Conservation (phyloP, 2,888 invertebrate species). For the Zhuqinia jingwanae region DNA sequence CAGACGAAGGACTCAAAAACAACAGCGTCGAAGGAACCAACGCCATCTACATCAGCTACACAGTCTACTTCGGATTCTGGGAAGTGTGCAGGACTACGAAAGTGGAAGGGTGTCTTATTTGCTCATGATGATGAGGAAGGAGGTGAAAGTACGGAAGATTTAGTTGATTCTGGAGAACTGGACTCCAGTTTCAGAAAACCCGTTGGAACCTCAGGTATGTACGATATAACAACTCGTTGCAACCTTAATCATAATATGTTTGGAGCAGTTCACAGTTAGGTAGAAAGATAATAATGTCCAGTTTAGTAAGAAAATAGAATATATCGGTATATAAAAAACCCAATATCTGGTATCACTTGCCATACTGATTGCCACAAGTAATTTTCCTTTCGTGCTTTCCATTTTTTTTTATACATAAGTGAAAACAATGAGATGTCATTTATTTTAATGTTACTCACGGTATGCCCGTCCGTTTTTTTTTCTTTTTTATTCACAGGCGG, state of each 20-base stretch:
- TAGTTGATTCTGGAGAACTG: conserved; percentile 68
- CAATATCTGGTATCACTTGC: not conserved
- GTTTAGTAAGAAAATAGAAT: not conserved
- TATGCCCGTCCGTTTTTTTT: not conserved
- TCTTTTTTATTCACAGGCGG: conserved; percentile 44
- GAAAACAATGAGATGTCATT: conserved; percentile 69
- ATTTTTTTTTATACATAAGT: conserved; percentile 40
- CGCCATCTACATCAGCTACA: conserved; percentile 62
- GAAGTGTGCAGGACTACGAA: conserved; percentile 83
- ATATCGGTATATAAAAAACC: too few species aligned
- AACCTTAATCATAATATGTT: not conserved
- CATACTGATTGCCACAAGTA: conserved; percentile 35
- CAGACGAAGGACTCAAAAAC: conserved; percentile 56
- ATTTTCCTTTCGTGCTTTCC: conserved; percentile 41
- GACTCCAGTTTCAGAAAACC: conserved; percentile 67
- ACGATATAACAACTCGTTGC: not conserved
- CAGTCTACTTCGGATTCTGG: conserved; percentile 65
- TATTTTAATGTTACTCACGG: conserved; percentile 62
- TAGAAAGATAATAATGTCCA: conserved; percentile 8
- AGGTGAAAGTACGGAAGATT: conserved; percentile 72
- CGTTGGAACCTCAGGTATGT: conserved; percentile 67
- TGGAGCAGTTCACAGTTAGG: not conserved
- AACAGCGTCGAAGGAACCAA: conserved; percentile 44
- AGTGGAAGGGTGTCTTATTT: conserved; percentile 90
- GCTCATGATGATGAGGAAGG: conserved; percentile 85